These are phyloP conservation scores for Tyria jacobaeae DNA, from an alignment of 2,888 invertebrate genomes.

Conservation along the genomic window DNA sequence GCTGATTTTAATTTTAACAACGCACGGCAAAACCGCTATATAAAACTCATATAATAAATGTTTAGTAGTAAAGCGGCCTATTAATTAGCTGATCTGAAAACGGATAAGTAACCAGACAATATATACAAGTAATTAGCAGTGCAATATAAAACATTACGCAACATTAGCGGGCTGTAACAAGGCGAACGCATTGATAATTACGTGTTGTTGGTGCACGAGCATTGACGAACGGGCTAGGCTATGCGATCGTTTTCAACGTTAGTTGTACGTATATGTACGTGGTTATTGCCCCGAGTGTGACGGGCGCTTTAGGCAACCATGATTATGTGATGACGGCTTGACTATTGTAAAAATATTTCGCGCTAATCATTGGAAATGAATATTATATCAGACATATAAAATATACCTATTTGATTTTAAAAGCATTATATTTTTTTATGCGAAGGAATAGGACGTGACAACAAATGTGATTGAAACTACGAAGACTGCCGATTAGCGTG, in stretches of 20 bases:
- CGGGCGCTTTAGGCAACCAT: constrained; percentile 36
- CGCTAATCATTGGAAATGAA: constrained; percentile 10
- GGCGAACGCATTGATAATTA: constrained; percentile 52
- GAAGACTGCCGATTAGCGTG: too few relatives aligned
- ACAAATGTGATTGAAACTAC: too few relatives aligned
- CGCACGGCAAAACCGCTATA: neutral
- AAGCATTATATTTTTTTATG: neutral
- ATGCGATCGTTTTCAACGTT: constrained; percentile 42
- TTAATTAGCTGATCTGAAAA: constrained; percentile 19
- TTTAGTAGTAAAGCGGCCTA: constrained; percentile 14
- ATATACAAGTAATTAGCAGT: constrained; percentile 30
- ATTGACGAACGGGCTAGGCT: constrained; percentile 23
- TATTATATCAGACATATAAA: neutral
- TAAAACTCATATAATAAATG: constrained; percentile 1
- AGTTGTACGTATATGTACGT: constrained; percentile 49
- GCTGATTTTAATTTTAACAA: neutral
- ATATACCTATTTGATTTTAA: neutral
- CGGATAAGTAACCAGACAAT: constrained; percentile 7
- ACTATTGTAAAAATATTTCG: constrained; percentile 24
- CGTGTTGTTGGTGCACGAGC: constrained; percentile 49
- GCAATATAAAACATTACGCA: constrained; percentile 52
- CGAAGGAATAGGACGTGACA: too few relatives aligned
- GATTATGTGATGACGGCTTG: constrained; percentile 44
- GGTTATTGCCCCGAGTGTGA: constrained; percentile 61
- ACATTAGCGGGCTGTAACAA: constrained; percentile 48